These are phyloP conservation scores for Sitobion miscanthi DNA, from an alignment of 1,140 invertebrate genomes.

Conservation along the genomic window DNA sequence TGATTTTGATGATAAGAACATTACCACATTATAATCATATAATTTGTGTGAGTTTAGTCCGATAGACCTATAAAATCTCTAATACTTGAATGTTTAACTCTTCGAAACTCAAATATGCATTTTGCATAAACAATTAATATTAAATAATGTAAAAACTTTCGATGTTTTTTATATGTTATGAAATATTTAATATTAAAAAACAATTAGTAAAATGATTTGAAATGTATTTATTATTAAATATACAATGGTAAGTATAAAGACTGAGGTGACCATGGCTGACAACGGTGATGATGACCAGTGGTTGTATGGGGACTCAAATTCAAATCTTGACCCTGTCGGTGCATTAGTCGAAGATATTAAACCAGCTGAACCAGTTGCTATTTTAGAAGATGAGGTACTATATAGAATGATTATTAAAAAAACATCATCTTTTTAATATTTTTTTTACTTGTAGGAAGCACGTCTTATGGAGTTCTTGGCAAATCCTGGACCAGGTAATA, in stretches of 20 bases:
- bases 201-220: background rate
- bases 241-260: conserved; percentile 12
- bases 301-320: conserved; percentile 72
- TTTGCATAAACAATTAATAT: background rate
- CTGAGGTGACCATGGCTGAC: conserved; percentile 64
- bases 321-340: conserved; percentile 54
- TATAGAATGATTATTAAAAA: background rate
- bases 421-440: background rate
- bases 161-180: background rate
- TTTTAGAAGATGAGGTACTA: conserved; percentile 42
- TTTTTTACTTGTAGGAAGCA: conserved; percentile 46
- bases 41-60: background rate
- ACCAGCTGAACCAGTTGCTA: background rate
- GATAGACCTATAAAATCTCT: background rate
- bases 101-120: background rate
- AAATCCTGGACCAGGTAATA: conserved; percentile 47
- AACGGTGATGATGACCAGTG: conserved; percentile 76
- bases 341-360: conserved; percentile 18
- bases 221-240: background rate
- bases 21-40: background rate
- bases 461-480: conserved; percentile 51
- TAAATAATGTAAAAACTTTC: background rate
- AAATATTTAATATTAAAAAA: background rate
- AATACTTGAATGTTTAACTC: background rate
- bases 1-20: background rate